A percentile compares a stretch with the other conserved stretches of the same genome.
phyloP scores from a whole-genome alignment of 2,797 vertebrate genomes.

The Pipistrellus nathusii region DNA sequence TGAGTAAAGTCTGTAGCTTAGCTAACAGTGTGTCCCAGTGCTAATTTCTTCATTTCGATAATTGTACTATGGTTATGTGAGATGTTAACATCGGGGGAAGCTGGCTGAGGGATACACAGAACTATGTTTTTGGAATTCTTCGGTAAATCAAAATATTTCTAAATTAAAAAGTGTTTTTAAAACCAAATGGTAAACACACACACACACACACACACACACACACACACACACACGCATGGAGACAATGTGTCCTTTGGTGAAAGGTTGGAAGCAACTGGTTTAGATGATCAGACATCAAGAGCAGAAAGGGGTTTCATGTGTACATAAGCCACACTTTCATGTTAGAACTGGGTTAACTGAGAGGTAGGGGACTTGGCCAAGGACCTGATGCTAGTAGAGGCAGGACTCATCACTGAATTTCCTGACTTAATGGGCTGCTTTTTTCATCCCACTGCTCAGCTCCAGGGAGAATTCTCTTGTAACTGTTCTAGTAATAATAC shows the following conservation, averaged over 20 bases:
- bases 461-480: not conserved
- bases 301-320: not conserved
- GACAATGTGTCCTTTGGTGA: not conserved
- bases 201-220: not conserved
- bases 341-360: not conserved
- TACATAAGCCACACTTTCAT: not conserved
- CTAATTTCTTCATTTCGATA: not conserved
- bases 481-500: not conserved
- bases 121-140: not conserved
- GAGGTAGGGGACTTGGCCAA: not conserved
- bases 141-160: not conserved
- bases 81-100: not conserved
- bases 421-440: not conserved
- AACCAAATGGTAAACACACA: not conserved
- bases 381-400: not conserved
- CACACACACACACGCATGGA: not conserved
- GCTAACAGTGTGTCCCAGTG: not conserved
- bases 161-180: not conserved
- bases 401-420: not conserved
- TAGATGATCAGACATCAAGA: not conserved
- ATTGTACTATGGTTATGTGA: not conserved
- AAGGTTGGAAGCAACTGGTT: not conserved
- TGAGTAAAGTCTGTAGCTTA: not conserved
- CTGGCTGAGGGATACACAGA: not conserved
- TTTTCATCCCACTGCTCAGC: not conserved